Percentiles rank a stretch among this genome's conserved stretches.
Conservation (phyloP, 2,888 invertebrate species). For the Eilema griseolum region DNA sequence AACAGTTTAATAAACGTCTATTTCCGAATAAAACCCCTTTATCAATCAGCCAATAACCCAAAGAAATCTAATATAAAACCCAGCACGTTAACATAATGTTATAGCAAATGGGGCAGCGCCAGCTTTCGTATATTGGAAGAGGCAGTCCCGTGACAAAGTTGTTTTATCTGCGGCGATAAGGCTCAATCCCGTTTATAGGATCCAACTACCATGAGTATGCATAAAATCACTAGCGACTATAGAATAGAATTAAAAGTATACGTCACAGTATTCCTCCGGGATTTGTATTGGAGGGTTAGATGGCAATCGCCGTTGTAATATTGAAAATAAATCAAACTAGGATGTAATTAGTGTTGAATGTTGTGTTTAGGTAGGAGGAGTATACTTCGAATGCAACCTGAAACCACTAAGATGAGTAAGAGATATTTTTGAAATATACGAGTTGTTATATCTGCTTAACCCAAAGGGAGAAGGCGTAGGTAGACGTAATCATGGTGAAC, state of each 20-base stretch:
- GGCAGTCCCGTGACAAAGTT: slow-evolving; percentile 77
- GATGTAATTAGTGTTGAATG: too few relatives aligned
- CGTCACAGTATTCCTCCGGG: neutral
- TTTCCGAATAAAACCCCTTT: slow-evolving; percentile 10
- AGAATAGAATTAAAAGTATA: neutral
- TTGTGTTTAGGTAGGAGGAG: too few relatives aligned
- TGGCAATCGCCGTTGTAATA: too few relatives aligned
- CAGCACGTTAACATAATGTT: slow-evolving; percentile 78
- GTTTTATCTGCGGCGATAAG: slow-evolving; percentile 79
- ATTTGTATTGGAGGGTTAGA: too few relatives aligned
- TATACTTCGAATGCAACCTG: too few relatives aligned
- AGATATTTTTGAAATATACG: too few relatives aligned
- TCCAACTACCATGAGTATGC: slow-evolving; percentile 12
- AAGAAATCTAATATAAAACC: slow-evolving; percentile 68
- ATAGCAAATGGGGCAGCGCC: slow-evolving; percentile 73
- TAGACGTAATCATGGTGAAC: too few relatives aligned
- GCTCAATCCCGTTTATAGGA: slow-evolving; percentile 58
- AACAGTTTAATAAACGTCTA: neutral
- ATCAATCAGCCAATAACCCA: slow-evolving; percentile 24
- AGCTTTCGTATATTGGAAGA: slow-evolving; percentile 72
- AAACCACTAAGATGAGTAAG: neutral
- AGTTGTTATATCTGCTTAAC: too few relatives aligned
- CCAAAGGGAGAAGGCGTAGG: too few relatives aligned
- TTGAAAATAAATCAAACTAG: too few relatives aligned
- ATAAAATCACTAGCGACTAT: slow-evolving; percentile 1